phyloP scores from a whole-genome alignment of 2,113 vertebrate genomes.

The Bostrychus sinensis region DNA sequence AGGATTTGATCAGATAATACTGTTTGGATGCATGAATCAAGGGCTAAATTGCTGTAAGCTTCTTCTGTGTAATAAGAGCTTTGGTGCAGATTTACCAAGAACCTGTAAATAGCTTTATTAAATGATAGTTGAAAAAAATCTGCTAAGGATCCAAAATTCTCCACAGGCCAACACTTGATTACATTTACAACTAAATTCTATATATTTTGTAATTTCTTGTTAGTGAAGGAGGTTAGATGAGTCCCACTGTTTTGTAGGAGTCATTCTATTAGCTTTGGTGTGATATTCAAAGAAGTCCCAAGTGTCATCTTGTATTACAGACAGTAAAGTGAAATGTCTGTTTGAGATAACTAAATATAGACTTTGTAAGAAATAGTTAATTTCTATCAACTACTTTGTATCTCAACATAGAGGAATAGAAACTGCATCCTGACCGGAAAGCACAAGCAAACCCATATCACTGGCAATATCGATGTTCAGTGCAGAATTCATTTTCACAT shows the following conservation, averaged over 20 bases:
- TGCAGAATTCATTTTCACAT: too few species aligned
- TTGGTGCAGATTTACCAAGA: constrained; percentile 22
- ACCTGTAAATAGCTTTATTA: constrained; percentile 49
- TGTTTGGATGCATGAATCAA: constrained; percentile 51
- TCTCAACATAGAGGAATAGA: background rate
- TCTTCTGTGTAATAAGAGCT: constrained; percentile 32
- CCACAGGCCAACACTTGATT: constrained; percentile 27
- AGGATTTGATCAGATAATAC: constrained; percentile 51
- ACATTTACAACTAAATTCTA: constrained; percentile 26
- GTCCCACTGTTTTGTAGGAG: constrained; percentile 25
- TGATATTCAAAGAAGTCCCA: constrained; percentile 29
- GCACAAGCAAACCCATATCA: too few species aligned
- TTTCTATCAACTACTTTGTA: too few species aligned
- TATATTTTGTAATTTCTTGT: constrained; percentile 38
- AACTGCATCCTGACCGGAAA: too few species aligned
- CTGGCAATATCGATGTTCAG: too few species aligned
- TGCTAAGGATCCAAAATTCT: constrained; percentile 17
- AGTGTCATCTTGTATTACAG: constrained; percentile 41
- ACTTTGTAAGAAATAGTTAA: background rate
- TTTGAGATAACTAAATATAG: constrained; percentile 12
- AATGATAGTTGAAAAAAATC: constrained; percentile 20
- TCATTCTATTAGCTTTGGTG: constrained; percentile 31
- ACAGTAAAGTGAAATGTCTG: constrained; percentile 9
- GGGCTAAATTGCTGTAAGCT: constrained; percentile 32
- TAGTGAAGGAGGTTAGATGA: constrained; percentile 14